phyloP scores from a whole-genome alignment of 2,797 vertebrate genomes.

The Esox masquinongy region DNA sequence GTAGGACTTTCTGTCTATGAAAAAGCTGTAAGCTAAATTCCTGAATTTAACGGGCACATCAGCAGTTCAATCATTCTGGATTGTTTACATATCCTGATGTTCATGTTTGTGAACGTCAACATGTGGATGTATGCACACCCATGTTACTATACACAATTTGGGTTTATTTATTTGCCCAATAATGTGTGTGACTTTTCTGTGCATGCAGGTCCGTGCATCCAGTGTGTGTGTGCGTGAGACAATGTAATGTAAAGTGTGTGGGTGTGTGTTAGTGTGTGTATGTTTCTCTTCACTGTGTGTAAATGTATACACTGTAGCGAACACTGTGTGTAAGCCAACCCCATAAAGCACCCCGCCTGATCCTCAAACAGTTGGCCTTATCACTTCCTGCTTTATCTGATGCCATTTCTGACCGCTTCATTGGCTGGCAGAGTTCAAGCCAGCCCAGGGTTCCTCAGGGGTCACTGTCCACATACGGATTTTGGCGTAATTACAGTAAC shows the following conservation, averaged over 20 bases:
- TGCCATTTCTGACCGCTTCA: conserved; percentile 49
- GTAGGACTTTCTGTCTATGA: conserved; percentile 5
- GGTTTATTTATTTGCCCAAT: conserved; percentile 8
- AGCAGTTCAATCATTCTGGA: background rate
- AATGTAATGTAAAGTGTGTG: background rate
- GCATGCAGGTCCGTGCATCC: conserved; percentile 6
- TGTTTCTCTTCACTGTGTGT: background rate
- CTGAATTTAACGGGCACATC: background rate
- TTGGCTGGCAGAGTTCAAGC: conserved; percentile 35
- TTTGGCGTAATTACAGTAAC: conserved; percentile 53
- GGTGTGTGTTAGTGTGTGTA: background rate
- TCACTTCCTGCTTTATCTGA: conserved; percentile 64
- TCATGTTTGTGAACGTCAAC: background rate
- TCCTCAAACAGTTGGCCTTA: conserved; percentile 56
- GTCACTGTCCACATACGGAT: conserved; percentile 54
- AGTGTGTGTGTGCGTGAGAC: background rate
- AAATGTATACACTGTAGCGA: background rate
- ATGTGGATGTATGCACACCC: background rate
- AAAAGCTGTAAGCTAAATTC: background rate
- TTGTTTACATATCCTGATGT: background rate
- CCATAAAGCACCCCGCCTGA: conserved; percentile 53
- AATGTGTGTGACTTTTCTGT: conserved; percentile 18
- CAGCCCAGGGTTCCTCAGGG: conserved; percentile 45
- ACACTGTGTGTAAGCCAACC: background rate
- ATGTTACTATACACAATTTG: conserved; percentile 36